Evolutionary conservation across 2,888 invertebrate species (phyloP), one percentile per base, ranked within the genome.

Genomic region (Tenthredo notha): DNA sequence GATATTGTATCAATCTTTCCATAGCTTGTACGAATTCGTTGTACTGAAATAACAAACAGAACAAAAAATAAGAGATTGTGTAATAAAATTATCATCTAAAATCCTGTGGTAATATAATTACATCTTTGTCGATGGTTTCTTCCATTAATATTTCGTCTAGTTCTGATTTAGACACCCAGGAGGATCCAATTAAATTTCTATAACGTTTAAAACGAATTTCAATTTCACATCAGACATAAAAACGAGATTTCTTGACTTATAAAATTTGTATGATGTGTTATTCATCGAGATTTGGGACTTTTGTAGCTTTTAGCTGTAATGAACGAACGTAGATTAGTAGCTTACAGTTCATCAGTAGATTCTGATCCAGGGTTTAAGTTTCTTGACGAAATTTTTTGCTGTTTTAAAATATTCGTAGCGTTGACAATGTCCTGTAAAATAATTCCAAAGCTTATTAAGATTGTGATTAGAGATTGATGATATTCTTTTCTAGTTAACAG

Each of bases 1-100:
- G 97, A 90, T 97, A 95, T 7, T 95, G 93, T 12, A 94, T 92
- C 77, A 99, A 93, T 87, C 97, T 95, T 84, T 97, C 96, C 95
- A 98, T 95, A 0, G 97, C 95, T 85, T 94, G 93, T 84, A 96
- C 93, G 90, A 98, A 97, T 91, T 96, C 96, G 2, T 95, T 94
- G 93, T 98, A 98, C 94, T 95, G 91, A 61, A 92, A 90, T 86
- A 29, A 86, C 85, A 85, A 82, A 86, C 84, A 65, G 84, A 47
- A 29, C 7, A 21, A 10, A 58, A 61, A 25, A 25, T 12, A 25
- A 61, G 61, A 25, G 3, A 0, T 5, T n/a, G 6, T n/a, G 54
- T 54, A n/a, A 54, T n/a, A 74, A 70, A n/a, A 82, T 84, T 18
- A n/a, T n/a, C 15, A 84, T 54, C 61, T 25, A 12, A 54, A 84